These are phyloP conservation scores for Tryphoninae sp. DNA, from an alignment of 2,888 invertebrate species.

Conservation along the genomic window DNA sequence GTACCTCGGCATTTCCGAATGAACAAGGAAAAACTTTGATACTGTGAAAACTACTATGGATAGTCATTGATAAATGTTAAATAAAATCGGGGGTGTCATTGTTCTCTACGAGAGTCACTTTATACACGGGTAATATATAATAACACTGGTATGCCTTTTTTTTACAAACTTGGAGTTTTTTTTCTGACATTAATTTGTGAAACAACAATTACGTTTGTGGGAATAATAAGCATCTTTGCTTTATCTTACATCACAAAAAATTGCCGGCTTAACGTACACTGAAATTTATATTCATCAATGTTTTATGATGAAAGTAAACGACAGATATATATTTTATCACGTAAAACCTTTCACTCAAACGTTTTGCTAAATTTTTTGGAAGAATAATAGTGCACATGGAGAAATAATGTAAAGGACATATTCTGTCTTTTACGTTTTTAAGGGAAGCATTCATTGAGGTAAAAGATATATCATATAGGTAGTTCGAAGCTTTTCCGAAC, in stretches of 20 bases:
- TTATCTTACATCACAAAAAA: neutral
- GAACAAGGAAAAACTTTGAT: slow-evolving; percentile 16
- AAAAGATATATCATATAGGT: slow-evolving; percentile 30
- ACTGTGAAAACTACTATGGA: slow-evolving; percentile 23
- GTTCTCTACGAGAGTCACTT: slow-evolving; percentile 44
- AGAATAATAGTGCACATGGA: neutral
- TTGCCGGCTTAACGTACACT: neutral
- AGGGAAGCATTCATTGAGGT: slow-evolving; percentile 40
- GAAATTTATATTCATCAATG: neutral
- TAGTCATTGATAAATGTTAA: slow-evolving; percentile 37
- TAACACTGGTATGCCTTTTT: slow-evolving; percentile 39
- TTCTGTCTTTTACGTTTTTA: neutral
- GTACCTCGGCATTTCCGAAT: slow-evolving; percentile 21
- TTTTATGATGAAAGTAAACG: too few species aligned
- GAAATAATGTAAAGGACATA: neutral
- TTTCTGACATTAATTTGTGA: slow-evolving; percentile 2
- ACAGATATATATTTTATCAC: neutral
- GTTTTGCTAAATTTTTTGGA: neutral
- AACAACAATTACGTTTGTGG: slow-evolving; percentile 14
- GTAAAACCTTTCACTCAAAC: neutral
- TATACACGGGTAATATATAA: slow-evolving; percentile 28
- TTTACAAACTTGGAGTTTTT: slow-evolving; percentile 5
- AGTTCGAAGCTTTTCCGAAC: slow-evolving; percentile 45
- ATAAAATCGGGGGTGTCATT: slow-evolving; percentile 39
- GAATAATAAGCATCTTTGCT: neutral